Percentiles rank a stretch among this genome's conserved stretches.
Conservation (phyloP, 2,888 invertebrate species). For the Xanthorhoe spadicearia region DNA sequence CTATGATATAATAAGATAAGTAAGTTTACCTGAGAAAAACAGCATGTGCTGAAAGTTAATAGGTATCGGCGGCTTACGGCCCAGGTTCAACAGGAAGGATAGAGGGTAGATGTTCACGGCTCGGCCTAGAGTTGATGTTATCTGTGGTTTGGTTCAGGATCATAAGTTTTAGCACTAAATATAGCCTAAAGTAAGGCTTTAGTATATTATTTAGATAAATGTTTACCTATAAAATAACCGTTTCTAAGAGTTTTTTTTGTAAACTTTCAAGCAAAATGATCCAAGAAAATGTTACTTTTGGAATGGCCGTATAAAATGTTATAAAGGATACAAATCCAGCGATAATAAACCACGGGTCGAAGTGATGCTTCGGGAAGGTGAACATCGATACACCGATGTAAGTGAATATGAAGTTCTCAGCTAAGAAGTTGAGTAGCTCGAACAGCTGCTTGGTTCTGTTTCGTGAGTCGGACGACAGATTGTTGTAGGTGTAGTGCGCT, state of each 20-base stretch:
- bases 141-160: conserved; percentile 82
- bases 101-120: conserved; percentile 98
- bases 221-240: too few relatives aligned
- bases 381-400: conserved; percentile 99
- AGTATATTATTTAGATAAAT: too few relatives aligned
- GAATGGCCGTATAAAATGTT: neutral
- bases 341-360: conserved; percentile 95
- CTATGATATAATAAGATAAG: conserved; percentile 53
- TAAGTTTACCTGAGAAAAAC: conserved; percentile 92
- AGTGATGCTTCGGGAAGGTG: conserved; percentile 97
- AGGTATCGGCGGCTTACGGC: conserved; percentile 95
- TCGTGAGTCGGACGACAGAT: conserved; percentile 94
- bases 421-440: conserved; percentile 96
- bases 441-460: conserved; percentile 95
- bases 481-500: conserved; percentile 99
- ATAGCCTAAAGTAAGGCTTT: neutral
- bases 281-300: too few relatives aligned
- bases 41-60: conserved; percentile 98
- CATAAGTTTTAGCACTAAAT: neutral
- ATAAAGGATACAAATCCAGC: conserved; percentile 95
- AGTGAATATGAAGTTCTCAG: conserved; percentile 99
- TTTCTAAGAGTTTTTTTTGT: too few relatives aligned
- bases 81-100: conserved; percentile 95
- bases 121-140: conserved; percentile 95
- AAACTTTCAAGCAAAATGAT: too few relatives aligned